phyloP scores from a whole-genome alignment of 2,113 vertebrate species.

The Leptosomus discolor region DNA sequence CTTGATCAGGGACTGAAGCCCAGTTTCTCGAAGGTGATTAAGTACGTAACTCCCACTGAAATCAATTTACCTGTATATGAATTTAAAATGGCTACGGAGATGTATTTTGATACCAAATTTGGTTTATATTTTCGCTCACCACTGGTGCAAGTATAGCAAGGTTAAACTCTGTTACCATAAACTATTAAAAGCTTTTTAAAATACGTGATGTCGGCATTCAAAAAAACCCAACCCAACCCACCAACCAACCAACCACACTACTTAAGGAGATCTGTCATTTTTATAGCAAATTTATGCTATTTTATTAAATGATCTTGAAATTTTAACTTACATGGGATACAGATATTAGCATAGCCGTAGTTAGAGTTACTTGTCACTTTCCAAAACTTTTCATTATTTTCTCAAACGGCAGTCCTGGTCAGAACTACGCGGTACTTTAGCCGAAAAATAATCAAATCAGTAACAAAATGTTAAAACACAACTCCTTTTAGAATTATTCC shows the following conservation, averaged over 20 bases:
- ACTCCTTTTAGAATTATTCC: neutral
- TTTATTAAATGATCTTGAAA: neutral
- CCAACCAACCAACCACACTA: no score
- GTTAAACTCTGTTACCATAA: neutral
- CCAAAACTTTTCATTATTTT: neutral
- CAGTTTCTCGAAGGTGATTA: conserved; percentile 37
- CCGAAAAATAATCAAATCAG: neutral
- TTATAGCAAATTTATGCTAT: neutral
- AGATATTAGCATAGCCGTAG: neutral
- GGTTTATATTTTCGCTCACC: neutral
- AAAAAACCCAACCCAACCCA: no score
- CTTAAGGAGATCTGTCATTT: neutral
- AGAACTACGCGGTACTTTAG: neutral
- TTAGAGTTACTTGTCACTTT: neutral
- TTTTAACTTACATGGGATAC: neutral
- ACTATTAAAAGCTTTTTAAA: neutral
- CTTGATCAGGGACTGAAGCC: neutral
- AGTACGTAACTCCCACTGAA: conserved; percentile 13
- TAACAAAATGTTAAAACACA: neutral
- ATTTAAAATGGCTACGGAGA: neutral
- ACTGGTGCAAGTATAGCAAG: neutral
- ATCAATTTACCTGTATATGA: conserved; percentile 23
- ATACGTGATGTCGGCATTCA: neutral
- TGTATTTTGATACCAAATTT: neutral
- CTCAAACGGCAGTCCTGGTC: neutral